Evolutionary conservation across 2,797 vertebrate species (phyloP).

Genomic region (Xerus rutilus): DNA sequence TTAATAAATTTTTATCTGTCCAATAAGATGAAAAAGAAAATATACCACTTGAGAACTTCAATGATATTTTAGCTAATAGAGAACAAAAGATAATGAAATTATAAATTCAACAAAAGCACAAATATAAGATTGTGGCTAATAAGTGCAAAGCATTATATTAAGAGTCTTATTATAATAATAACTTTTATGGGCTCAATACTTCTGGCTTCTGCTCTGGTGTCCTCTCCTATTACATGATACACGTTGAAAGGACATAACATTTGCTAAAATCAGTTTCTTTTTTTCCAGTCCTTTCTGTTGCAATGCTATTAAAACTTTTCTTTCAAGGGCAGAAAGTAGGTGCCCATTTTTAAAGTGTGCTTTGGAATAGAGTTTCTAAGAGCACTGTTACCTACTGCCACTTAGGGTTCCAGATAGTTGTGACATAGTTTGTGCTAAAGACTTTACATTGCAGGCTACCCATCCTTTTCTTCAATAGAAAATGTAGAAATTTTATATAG

Average conservation of each 20-base stretch:
- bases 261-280: not conserved
- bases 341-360: not conserved
- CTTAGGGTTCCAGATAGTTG: not conserved
- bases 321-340: not conserved
- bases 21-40: constrained; percentile 12
- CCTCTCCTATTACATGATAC: not conserved
- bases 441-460: not conserved
- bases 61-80: not conserved
- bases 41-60: not conserved
- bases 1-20: not conserved
- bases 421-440: not conserved
- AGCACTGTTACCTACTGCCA: not conserved
- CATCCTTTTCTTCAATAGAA: not conserved
- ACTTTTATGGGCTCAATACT: not conserved
- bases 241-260: not conserved
- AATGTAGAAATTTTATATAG: not conserved
- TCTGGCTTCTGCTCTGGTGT: not conserved
- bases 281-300: not conserved
- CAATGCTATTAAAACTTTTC: not conserved
- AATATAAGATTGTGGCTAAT: not conserved
- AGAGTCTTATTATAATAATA: not conserved
- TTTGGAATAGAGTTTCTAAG: not conserved
- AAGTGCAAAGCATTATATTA: not conserved
- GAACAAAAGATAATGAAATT: not conserved
- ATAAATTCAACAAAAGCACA: not conserved